Evolutionary conservation across 2,113 vertebrate genomes (phyloP), one percentile per base, ranked within the genome.

Genomic region (Monarcha castaneiventris): DNA sequence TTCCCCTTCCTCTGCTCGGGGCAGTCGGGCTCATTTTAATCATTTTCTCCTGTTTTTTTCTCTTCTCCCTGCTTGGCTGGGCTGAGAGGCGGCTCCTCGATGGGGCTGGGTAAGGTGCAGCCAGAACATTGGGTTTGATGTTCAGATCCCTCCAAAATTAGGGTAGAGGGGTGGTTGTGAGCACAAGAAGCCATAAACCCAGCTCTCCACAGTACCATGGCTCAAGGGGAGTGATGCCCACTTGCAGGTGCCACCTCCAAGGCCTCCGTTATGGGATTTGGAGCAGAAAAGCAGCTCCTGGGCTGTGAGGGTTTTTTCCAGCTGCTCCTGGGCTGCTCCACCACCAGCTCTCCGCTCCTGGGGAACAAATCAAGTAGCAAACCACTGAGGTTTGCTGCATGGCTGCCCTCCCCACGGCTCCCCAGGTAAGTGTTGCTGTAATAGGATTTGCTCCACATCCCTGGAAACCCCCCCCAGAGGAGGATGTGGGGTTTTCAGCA

Each of bases 361-460:
- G 78, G 55, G 82, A 93, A 66, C 63, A 85, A 93, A 95, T 93
- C 79, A 94, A 92, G 79, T 66, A 93, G 83, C 55, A 85, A 97
- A 93, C 67, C 75, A 9, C 85, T 30, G 92, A 97, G 94, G 93
- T 95, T 96, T 96, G 87, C 78, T 90, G 94, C 89, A 90, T 88
- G 96, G 91, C 81, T 96, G 91, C 91, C 82, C 87, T 95, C 93
- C 77, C 67, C 91, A 63, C 33, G 3, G 67, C 82, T 96, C 95
- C 88, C 90, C 94, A 92, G 94, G 95, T 94, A 82, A 63, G 49
- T 15, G 62, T 91, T 87, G 84, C 82, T 94, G 59, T 97, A 96
- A 94, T 90, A 94, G 94, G 94, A 95, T 97, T 96, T 96, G 91
- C 74, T 95, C 90, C 66, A 82, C 20, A 2, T 84, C 59, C 30